These are phyloP conservation scores for Mesitornis unicolor DNA, from an alignment of 2,113 vertebrate genomes.

Conservation along the genomic window DNA sequence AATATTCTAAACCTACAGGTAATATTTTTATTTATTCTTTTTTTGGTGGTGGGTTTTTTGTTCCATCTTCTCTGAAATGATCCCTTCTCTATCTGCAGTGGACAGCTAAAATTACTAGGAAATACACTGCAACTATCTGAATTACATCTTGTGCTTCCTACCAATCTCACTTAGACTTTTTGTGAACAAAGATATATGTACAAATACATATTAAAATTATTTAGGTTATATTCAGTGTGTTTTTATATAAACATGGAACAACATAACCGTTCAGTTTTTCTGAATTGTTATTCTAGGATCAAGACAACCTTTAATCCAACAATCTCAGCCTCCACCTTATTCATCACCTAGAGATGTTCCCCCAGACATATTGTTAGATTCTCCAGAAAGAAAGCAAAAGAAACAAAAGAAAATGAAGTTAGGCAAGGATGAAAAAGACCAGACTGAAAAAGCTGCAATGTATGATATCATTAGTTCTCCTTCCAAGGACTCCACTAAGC, in stretches of 20 bases:
- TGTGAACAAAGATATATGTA: constrained; percentile 37
- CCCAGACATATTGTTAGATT: constrained; percentile 87
- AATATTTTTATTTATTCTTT: background rate
- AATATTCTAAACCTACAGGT: background rate
- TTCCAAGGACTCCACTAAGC: constrained; percentile 93
- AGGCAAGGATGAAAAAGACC: constrained; percentile 88
- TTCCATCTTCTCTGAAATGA: constrained; percentile 3
- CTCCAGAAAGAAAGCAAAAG: constrained; percentile 92
- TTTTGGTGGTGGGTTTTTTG: constrained; percentile 28
- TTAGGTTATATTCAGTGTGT: constrained; percentile 61
- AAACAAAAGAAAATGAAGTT: constrained; percentile 91
- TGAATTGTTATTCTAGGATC: constrained; percentile 84
- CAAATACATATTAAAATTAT: constrained; percentile 33
- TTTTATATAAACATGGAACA: constrained; percentile 65
- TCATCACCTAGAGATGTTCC: constrained; percentile 91
- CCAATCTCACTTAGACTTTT: background rate
- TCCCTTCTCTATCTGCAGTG: background rate
- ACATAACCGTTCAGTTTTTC: constrained; percentile 69
- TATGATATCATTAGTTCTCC: constrained; percentile 97
- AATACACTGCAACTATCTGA: background rate
- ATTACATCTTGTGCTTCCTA: constrained; percentile 2
- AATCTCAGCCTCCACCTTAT: constrained; percentile 89
- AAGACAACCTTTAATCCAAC: constrained; percentile 91
- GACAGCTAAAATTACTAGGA: background rate
- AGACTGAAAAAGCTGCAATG: constrained; percentile 93